A percentile compares a stretch with the other conserved stretches of the same genome.
These are phyloP conservation scores for Sebastes minor DNA, from an alignment of 2,797 vertebrate species.

Conservation along the genomic window DNA sequence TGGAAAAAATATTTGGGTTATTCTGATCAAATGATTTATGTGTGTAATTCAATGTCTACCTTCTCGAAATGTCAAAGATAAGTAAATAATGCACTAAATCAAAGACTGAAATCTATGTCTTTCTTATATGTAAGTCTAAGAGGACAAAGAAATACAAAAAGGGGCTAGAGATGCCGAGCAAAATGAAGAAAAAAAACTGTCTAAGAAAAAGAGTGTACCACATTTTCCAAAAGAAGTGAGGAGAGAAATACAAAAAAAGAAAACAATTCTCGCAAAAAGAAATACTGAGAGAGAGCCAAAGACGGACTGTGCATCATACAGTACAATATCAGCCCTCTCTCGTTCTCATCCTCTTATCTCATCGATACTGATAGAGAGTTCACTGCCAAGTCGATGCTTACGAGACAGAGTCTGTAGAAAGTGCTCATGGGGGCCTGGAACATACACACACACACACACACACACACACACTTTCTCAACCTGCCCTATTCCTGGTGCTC, in stretches of 20 bases:
- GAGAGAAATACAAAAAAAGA: neutral
- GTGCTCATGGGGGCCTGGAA: conserved; percentile 24
- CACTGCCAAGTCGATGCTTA: conserved; percentile 45
- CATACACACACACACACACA: neutral
- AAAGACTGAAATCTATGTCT: neutral
- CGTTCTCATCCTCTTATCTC: conserved; percentile 47
- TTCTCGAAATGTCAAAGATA: neutral
- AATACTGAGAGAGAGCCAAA: conserved; percentile 3
- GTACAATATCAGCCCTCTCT: conserved; percentile 11
- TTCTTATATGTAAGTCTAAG: neutral
- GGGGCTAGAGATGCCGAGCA: neutral
- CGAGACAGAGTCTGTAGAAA: conserved; percentile 30
- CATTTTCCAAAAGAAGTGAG: neutral
- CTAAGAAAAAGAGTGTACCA: neutral
- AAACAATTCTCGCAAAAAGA: neutral
- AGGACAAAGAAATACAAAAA: neutral
- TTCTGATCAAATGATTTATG: neutral
- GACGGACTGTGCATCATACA: conserved; percentile 6
- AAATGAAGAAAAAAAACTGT: neutral
- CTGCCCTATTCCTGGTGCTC: neutral
- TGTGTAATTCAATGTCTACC: neutral
- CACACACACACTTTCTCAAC: neutral
- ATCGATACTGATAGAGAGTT: conserved; percentile 47
- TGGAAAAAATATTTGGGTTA: neutral
- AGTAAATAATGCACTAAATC: neutral